phyloP scores from a whole-genome alignment of 1,140 invertebrate species.

The Drosophila eugracilis region DNA sequence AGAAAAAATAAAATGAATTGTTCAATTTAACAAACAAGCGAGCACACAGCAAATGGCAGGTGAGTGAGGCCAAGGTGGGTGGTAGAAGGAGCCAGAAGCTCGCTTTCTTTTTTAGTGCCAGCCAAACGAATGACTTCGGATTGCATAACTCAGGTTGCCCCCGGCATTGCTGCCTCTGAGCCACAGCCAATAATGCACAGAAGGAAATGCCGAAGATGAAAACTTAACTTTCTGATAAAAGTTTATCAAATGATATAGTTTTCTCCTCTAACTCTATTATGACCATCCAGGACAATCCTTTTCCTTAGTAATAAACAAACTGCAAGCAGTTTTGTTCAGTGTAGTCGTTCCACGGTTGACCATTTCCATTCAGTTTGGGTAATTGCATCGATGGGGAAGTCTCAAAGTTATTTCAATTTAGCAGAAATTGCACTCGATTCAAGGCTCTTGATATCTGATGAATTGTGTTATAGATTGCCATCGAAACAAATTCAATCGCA shows the following conservation, averaged over 20 bases:
- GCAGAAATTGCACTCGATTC: slow-evolving; percentile 19
- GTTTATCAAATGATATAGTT: too few species aligned
- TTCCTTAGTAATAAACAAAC: too few species aligned
- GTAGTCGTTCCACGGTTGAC: neutral
- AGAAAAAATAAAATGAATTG: slow-evolving; percentile 56
- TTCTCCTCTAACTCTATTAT: too few species aligned
- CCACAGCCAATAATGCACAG: slow-evolving; percentile 1
- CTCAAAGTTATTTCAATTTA: slow-evolving; percentile 36
- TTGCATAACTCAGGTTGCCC: slow-evolving; percentile 25
- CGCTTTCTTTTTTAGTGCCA: slow-evolving; percentile 13
- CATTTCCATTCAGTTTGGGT: slow-evolving; percentile 18
- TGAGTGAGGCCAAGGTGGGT: slow-evolving; percentile 10
- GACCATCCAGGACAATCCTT: too few species aligned
- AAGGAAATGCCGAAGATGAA: neutral
- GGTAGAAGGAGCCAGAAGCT: neutral
- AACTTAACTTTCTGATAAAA: too few species aligned
- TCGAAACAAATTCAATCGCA: slow-evolving; percentile 17
- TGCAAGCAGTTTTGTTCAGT: too few species aligned
- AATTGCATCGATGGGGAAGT: slow-evolving; percentile 28
- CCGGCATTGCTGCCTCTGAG: neutral
- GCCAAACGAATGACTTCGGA: slow-evolving; percentile 37
- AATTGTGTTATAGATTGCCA: slow-evolving; percentile 15
- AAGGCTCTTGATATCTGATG: slow-evolving; percentile 20
- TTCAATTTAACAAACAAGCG: slow-evolving; percentile 60
- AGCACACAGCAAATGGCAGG: slow-evolving; percentile 27